Evolutionary conservation across 2,113 vertebrate genomes (phyloP), one percentile per base, ranked within the genome.

Genomic region (Eubucco bourcierii): DNA sequence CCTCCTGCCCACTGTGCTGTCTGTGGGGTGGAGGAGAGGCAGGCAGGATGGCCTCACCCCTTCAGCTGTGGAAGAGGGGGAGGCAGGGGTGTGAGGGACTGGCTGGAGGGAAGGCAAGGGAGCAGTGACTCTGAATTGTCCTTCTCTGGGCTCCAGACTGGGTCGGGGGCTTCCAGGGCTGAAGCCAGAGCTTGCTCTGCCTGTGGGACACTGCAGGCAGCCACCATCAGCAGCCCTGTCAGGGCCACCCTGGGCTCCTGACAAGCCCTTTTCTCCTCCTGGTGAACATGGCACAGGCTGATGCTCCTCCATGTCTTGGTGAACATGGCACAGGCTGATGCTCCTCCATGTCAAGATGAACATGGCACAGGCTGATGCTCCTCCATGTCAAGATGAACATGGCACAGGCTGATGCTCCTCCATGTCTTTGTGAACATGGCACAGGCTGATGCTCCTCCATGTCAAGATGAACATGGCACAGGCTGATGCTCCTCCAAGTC

Each of bases 71-170:
- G 70, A n/a, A n/a, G 12, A 6, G 11, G 9, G 60, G 50, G 31
- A 63, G 50, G 60, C 3, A 3, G 67, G 25, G 0, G 1, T 20
- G n/a, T 0, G 0, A 60, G 27, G 60, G 58, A 1, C n/a, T 59
- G 63, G 9, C 34, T 4, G 24, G 39, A 44, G 70, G 58, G 68
- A 52, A 21, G n/a, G 15, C 25, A 20, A 78, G 25, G 23, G 65
- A 23, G 50, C 50, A 39, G 15, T 4, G 21, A 72, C 53, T 53
- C 55, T 4, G 0, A 8, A 2, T 12, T 50, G 61, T 44, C 73
- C 28, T 21, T 46, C 46, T 70, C 31, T 16, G 37, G 33, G 53
- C 63, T 76, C 68, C 61, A n/a, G 2, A 59, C 28, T 15, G 47
- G 17, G 29, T 76, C 33, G n/a, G n/a, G n/a, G n/a, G n/a, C 70